Base-by-base conservation (phyloP, 2,113 vertebrate genomes). In the Terrapene triunguis region DNA sequence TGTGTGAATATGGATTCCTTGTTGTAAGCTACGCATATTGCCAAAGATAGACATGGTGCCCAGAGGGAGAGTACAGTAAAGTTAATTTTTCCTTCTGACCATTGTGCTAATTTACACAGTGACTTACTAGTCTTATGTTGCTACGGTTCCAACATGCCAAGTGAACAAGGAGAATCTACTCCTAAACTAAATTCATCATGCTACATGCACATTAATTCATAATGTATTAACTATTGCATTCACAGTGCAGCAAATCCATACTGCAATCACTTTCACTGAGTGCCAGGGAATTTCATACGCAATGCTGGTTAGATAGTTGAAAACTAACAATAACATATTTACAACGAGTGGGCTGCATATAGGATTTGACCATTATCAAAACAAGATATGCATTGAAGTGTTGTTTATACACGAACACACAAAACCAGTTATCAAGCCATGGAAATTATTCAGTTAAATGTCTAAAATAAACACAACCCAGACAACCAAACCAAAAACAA, bases 261-360 rank as follows among this genome's bases (percentile, higher is more conserved):
- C 89, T 84, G 54, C 32, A 42, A 78, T 94, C 88, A 76, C 80
- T 94, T 94, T 95, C 86, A 84, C 79, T 93, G 86, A 86, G 95
- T 91, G 88, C 84, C 93, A 91, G 92, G 92, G 85, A 96, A 83
- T 74, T 88, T 72, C 82, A 96, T 21, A 82, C 14, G 85, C 51
- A 89, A 88, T 47, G 84, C 69, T 89, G 90, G 82, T 95, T 91
- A 97, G 83, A 83, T 16, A 95, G 85, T 21, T 86, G 90, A 92
- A 96, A 98, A 97, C 97, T 97, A 96, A 96, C 98, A 95, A 96
- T 88, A 98, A 96, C 94, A 51, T 99, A 99, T 99, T 98, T 99
- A 99, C 98, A 99, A 91, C 98, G 97, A 98, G 96, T 96, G 98
- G 97, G 98, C 98, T 98, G 98, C 96, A 98, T 93, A 98, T 76